Evolutionary conservation across 2,888 invertebrate genomes (phyloP).

Genomic region (Gymnoscelis rufifasciata): DNA sequence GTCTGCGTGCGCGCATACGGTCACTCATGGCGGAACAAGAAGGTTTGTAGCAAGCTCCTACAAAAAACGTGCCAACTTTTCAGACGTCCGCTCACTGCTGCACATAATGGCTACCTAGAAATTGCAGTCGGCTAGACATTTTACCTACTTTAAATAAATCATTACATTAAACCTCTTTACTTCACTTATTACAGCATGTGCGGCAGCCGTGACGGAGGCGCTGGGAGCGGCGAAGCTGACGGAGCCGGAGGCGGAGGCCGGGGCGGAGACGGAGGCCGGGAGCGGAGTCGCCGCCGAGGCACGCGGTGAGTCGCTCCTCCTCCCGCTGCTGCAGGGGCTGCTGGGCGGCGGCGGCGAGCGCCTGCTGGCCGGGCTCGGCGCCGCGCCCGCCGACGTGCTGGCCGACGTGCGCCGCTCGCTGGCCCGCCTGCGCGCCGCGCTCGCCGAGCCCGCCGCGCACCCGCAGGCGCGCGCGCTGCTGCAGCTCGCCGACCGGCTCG

Average conservation of each 20-base stretch:
- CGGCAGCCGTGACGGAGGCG: conserved; percentile 68
- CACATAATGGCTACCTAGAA: too few species aligned
- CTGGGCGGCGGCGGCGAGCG: conserved; percentile 74
- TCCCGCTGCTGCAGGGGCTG: conserved; percentile 83
- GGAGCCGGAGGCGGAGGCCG: neutral
- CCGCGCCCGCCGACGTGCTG: conserved; percentile 81
- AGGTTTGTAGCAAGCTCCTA: too few species aligned
- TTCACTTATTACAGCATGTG: conserved; percentile 60
- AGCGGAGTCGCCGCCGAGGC: conserved; percentile 45
- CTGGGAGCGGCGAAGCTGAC: conserved; percentile 58
- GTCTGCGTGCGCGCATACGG: conserved; percentile 88
- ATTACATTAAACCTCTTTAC: too few species aligned
- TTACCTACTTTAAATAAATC: too few species aligned
- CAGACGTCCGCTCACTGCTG: too few species aligned
- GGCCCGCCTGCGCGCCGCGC: conserved; percentile 84
- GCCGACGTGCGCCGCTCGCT: conserved; percentile 89
- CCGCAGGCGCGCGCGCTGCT: conserved; percentile 81
- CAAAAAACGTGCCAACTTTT: too few species aligned
- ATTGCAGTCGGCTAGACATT: too few species aligned
- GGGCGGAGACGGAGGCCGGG: conserved; percentile 42
- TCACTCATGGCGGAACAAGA: conserved; percentile 92
- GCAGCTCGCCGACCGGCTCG: conserved; percentile 83
- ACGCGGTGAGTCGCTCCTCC: conserved; percentile 87
- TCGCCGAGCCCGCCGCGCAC: conserved; percentile 77
- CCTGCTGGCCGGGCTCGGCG: conserved; percentile 64